Conservation (phyloP, 1,140 invertebrate species). For the Brachionus sp. region DNA sequence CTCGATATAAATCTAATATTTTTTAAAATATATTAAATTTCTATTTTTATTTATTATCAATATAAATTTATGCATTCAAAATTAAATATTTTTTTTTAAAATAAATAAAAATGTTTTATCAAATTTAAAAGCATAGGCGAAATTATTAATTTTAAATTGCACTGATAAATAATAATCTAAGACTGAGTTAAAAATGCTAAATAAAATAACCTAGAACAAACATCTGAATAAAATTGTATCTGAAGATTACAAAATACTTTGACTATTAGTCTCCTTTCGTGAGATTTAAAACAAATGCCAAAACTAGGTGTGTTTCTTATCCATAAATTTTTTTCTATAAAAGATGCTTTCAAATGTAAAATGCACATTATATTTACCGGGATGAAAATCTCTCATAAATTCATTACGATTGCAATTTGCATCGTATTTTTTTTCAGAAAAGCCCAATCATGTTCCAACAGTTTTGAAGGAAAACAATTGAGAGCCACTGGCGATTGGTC, state of each 20-base stretch:
- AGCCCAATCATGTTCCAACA: constrained; percentile 10
- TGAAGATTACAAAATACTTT: background rate
- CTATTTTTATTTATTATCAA: no score
- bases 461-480: background rate
- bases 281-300: background rate
- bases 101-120: background rate
- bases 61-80: no score
- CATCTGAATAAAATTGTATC: background rate
- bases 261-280: background rate
- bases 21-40: no score
- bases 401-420: background rate
- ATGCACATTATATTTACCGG: background rate
- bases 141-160: background rate
- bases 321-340: background rate
- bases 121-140: background rate
- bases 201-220: background rate
- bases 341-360: background rate
- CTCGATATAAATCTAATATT: no score
- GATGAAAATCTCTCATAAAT: background rate
- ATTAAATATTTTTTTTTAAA: no score
- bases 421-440: background rate
- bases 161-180: background rate
- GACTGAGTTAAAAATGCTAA: background rate
- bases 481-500: constrained; percentile 40
- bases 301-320: constrained; percentile 15